Percentiles rank a stretch among this genome's conserved stretches.
phyloP scores from a whole-genome alignment of 2,888 invertebrate genomes.

The Rutpela maculata region DNA sequence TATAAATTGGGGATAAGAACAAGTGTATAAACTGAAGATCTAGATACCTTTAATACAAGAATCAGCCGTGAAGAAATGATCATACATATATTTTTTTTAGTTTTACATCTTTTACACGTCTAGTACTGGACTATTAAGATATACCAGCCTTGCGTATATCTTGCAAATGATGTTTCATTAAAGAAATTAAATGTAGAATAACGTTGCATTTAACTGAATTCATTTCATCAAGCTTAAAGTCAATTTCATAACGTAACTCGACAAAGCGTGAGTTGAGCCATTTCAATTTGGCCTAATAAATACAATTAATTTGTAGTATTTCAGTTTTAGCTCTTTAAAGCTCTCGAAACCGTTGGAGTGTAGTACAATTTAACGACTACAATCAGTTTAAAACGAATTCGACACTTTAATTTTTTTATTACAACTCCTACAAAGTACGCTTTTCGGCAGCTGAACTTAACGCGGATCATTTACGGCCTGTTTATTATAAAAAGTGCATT shows the following conservation, averaged over 20 bases:
- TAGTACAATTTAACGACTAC: constrained; percentile 15
- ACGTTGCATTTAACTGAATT: background rate
- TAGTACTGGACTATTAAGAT: no score
- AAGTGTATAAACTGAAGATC: no score
- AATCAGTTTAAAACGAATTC: constrained; percentile 19
- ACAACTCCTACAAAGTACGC: constrained; percentile 18
- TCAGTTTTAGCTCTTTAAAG: background rate
- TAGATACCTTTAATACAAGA: no score
- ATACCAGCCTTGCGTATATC: no score
- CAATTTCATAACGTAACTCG: background rate
- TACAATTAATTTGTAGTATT: background rate
- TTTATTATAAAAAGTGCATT: constrained; percentile 41
- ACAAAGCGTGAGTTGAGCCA: background rate
- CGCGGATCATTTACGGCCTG: constrained; percentile 40
- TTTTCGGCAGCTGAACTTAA: constrained; percentile 38
- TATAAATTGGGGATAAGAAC: no score
- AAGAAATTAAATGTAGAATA: background rate
- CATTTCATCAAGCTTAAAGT: background rate
- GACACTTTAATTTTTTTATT: constrained; percentile 36
- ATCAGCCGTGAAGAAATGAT: no score
- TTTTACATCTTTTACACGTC: no score
- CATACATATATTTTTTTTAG: no score
- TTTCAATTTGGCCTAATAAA: background rate
- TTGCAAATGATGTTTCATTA: background rate
- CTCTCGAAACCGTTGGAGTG: background rate